Evolutionary conservation across 1,140 invertebrate genomes (phyloP).

Genomic region (Portunus trituberculatus): DNA sequence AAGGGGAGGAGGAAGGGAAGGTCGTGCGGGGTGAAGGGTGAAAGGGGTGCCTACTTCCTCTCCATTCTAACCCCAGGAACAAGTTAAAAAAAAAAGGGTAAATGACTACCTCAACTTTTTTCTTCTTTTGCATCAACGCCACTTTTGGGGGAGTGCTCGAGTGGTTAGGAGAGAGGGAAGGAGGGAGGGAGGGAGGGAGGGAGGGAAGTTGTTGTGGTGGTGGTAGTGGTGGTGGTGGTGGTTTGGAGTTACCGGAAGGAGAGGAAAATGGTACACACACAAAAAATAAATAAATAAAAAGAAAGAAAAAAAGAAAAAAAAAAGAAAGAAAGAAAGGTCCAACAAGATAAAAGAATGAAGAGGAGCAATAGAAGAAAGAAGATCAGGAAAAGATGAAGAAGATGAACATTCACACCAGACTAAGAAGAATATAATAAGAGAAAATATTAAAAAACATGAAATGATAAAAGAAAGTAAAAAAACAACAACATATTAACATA

Average conservation of each 20-base stretch:
- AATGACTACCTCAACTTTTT: slow-evolving; percentile 23
- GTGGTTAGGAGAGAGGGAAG: not conserved
- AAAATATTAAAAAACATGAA: not conserved
- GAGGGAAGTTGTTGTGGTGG: not conserved
- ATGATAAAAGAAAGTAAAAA: not conserved
- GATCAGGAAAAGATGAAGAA: not conserved
- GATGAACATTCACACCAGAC: too few relatives aligned
- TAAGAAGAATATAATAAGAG: not conserved
- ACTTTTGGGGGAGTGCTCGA: not conserved
- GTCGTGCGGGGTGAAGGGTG: not conserved
- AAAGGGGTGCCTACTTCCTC: slow-evolving; percentile 1
- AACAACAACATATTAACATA: too few relatives aligned
- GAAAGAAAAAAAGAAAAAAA: not conserved
- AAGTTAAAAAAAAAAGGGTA: not conserved
- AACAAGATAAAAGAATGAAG: too few relatives aligned
- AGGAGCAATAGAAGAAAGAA: not conserved
- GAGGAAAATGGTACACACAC: too few relatives aligned
- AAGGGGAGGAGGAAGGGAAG: not conserved
- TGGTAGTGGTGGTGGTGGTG: not conserved
- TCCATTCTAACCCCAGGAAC: not conserved
- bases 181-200: slow-evolving; percentile 38
- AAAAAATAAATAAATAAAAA: too few relatives aligned
- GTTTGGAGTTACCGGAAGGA: not conserved
- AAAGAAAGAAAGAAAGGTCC: not conserved
- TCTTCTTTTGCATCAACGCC: not conserved